Conservation (phyloP, 2,888 invertebrate species). For the Crioceris asparagi region DNA sequence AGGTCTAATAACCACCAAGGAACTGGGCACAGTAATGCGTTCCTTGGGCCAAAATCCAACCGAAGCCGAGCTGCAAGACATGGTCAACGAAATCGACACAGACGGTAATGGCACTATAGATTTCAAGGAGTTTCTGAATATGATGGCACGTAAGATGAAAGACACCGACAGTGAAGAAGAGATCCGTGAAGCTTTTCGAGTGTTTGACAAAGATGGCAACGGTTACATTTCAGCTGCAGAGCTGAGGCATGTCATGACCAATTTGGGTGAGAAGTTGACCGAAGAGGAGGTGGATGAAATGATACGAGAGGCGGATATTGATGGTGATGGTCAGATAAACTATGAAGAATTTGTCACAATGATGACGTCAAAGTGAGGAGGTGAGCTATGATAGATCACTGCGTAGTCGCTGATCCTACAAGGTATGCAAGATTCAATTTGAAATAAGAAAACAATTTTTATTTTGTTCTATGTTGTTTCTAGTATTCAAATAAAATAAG, state of each 20-base stretch:
- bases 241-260: slow-evolving; percentile 69
- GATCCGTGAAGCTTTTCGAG: slow-evolving; percentile 63
- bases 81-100: slow-evolving; percentile 97
- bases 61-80: slow-evolving; percentile 93
- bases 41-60: slow-evolving; percentile 95
- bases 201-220: slow-evolving; percentile 94
- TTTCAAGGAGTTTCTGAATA: slow-evolving; percentile 66
- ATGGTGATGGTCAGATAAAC: slow-evolving; percentile 74
- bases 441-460: too few relatives aligned
- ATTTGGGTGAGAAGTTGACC: slow-evolving; percentile 93
- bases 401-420: too few relatives aligned
- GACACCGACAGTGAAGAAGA: slow-evolving; percentile 96
- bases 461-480: too few relatives aligned
- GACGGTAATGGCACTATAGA: slow-evolving; percentile 54
- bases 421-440: too few relatives aligned
- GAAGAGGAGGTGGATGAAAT: slow-evolving; percentile 89
- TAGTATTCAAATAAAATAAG: too few relatives aligned
- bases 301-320: slow-evolving; percentile 56
- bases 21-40: slow-evolving; percentile 92
- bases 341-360: slow-evolving; percentile 90
- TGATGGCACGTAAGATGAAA: slow-evolving; percentile 99
- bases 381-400: too few relatives aligned
- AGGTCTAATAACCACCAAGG: slow-evolving; percentile 95
- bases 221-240: slow-evolving; percentile 94
- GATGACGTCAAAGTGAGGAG: slow-evolving; percentile 98